These are phyloP conservation scores for Oreochromis tanganicae DNA, from an alignment of 2,113 vertebrate genomes.

Conservation along the genomic window DNA sequence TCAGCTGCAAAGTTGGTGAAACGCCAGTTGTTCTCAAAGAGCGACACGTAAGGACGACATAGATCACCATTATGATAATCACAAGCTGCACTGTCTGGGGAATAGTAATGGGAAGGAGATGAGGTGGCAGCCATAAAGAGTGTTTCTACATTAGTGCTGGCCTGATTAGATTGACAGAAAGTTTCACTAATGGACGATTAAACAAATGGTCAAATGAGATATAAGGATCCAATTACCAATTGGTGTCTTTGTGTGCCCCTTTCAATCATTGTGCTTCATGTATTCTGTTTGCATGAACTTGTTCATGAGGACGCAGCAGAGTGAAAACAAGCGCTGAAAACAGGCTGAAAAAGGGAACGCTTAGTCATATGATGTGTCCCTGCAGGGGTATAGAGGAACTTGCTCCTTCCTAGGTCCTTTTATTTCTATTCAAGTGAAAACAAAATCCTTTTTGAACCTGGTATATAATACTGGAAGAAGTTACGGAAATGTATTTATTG, in stretches of 20 bases:
- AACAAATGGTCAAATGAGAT: slow-evolving; percentile 62
- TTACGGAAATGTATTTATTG: slow-evolving; percentile 29
- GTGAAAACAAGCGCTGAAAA: background rate
- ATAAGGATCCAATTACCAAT: slow-evolving; percentile 53
- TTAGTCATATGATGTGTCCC: background rate
- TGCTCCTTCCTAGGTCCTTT: background rate
- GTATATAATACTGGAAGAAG: background rate
- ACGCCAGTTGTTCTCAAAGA: slow-evolving; percentile 55
- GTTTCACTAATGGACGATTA: slow-evolving; percentile 67
- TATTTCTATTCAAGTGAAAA: slow-evolving; percentile 4
- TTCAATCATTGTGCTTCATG: slow-evolving; percentile 4
- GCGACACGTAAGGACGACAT: slow-evolving; percentile 66
- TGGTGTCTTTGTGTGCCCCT: slow-evolving; percentile 22
- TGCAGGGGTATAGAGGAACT: background rate
- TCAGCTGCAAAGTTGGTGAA: slow-evolving; percentile 52
- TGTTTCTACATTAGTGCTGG: slow-evolving; percentile 57
- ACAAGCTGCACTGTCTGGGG: slow-evolving; percentile 53
- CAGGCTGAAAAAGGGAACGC: background rate
- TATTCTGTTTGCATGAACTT: background rate
- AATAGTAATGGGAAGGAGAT: slow-evolving; percentile 71
- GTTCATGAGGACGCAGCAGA: background rate
- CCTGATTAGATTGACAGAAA: slow-evolving; percentile 65
- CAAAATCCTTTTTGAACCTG: background rate
- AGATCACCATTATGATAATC: slow-evolving; percentile 71
- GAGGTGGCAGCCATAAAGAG: slow-evolving; percentile 63